These are phyloP conservation scores for Pristionchus maxplancki DNA, from an alignment of 2,888 invertebrate genomes.

Conservation along the genomic window DNA sequence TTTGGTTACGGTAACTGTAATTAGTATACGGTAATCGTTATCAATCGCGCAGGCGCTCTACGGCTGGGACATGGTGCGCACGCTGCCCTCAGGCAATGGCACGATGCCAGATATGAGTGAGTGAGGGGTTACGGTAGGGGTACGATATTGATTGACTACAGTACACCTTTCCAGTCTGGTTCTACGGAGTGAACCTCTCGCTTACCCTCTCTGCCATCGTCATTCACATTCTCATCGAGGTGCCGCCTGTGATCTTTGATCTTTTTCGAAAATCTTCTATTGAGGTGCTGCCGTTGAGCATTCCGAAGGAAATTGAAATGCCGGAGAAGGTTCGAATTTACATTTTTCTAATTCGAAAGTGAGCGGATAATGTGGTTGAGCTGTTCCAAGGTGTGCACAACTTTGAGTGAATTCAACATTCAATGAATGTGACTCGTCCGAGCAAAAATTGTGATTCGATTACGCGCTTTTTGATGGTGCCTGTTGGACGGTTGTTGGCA, in stretches of 20 bases:
- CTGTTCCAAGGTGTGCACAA: no score
- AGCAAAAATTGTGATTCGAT: background rate
- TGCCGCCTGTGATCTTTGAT: background rate
- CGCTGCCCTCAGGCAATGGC: slow-evolving; percentile 75
- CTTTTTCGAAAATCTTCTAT: background rate
- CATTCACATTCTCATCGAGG: slow-evolving; percentile 57
- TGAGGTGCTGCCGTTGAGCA: slow-evolving; percentile 22
- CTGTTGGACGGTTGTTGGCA: background rate
- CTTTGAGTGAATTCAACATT: no score
- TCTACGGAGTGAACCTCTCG: slow-evolving; percentile 59
- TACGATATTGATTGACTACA: background rate
- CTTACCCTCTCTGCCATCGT: slow-evolving; percentile 56
- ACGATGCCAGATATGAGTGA: slow-evolving; percentile 69
- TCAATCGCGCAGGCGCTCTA: slow-evolving; percentile 61
- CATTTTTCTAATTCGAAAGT: no score
- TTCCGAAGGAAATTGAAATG: slow-evolving; percentile 61
- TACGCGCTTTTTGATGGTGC: background rate
- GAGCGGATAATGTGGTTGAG: no score
- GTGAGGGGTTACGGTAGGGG: background rate
- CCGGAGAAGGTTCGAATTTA: slow-evolving; percentile 54
- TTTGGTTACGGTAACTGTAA: background rate
- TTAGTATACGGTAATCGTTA: background rate
- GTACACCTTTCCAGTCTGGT: slow-evolving; percentile 54
- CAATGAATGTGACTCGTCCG: background rate
- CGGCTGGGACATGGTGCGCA: slow-evolving; percentile 69